A percentile compares a stretch with the other conserved stretches of the same genome.
Evolutionary conservation across 92 coral and sea anemone species (phyloP).

Genomic region (Galaxea fascicularis): DNA sequence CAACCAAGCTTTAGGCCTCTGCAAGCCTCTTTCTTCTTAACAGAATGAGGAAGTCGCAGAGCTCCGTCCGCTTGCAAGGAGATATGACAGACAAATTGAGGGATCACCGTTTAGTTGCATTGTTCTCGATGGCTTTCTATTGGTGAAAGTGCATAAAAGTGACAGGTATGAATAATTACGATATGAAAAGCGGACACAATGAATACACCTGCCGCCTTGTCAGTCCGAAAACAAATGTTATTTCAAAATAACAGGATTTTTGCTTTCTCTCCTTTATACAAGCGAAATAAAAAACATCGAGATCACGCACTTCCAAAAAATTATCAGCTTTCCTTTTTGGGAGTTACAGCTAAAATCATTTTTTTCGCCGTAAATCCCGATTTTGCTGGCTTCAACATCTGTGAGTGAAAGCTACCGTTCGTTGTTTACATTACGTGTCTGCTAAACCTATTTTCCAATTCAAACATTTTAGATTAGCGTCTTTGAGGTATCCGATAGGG

Average conservation of each 20-base stretch:
- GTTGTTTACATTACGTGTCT: conserved; percentile 18
- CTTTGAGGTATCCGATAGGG: conserved; percentile 16
- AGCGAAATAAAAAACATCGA: neutral
- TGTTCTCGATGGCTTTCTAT: conserved; percentile 17
- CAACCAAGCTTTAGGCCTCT: neutral
- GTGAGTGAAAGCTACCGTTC: too few relatives aligned
- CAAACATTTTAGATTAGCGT: conserved; percentile 23
- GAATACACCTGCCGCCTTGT: conserved; percentile 27
- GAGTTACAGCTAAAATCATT: neutral
- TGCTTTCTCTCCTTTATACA: neutral
- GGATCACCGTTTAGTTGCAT: neutral
- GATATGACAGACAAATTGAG: neutral
- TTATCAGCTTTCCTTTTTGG: neutral
- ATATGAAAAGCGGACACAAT: conserved; percentile 30
- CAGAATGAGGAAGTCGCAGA: conserved; percentile 42
- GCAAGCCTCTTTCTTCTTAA: conserved; percentile 12
- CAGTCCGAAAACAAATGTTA: conserved; percentile 2
- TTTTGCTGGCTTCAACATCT: neutral
- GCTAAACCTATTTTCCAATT: conserved; percentile 10
- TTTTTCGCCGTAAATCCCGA: neutral
- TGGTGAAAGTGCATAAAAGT: conserved; percentile 20
- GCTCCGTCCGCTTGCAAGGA: neutral
- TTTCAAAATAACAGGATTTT: conserved; percentile 11
- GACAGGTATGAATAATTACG: conserved; percentile 43
- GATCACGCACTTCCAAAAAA: neutral